These are phyloP conservation scores for Drosophila nigromelanica DNA, from an alignment of 1,140 invertebrate species.

Conservation along the genomic window DNA sequence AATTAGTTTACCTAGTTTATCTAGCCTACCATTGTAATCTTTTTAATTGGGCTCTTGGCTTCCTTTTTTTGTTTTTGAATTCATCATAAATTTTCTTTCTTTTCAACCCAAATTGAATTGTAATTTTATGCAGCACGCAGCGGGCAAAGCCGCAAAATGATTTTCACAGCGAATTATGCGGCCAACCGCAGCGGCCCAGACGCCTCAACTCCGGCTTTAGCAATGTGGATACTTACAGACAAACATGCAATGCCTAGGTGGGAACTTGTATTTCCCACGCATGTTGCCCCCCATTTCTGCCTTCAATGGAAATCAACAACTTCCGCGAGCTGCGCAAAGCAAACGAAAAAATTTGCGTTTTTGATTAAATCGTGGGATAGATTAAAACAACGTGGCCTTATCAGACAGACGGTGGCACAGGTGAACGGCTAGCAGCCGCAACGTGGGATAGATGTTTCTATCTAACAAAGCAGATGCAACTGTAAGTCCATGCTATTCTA, in stretches of 20 bases:
- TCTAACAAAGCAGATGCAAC: slow-evolving; percentile 21
- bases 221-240: slow-evolving; percentile 14
- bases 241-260: slow-evolving; percentile 58
- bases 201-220: slow-evolving; percentile 10
- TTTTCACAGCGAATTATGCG: slow-evolving; percentile 80
- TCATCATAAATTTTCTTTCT: slow-evolving; percentile 9
- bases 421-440: slow-evolving; percentile 35
- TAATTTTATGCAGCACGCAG: slow-evolving; percentile 79
- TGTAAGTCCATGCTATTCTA: not conserved
- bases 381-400: slow-evolving; percentile 52
- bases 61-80: slow-evolving; percentile 4
- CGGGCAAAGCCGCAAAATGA: slow-evolving; percentile 62
- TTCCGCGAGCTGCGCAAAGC: slow-evolving; percentile 53
- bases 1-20: slow-evolving; percentile 51
- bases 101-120: slow-evolving; percentile 63
- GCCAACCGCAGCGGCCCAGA: slow-evolving; percentile 65
- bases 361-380: slow-evolving; percentile 82
- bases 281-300: slow-evolving; percentile 32
- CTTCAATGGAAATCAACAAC: slow-evolving; percentile 63
- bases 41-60: slow-evolving; percentile 60
- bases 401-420: slow-evolving; percentile 42
- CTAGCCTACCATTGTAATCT: slow-evolving; percentile 35
- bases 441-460: slow-evolving; percentile 46
- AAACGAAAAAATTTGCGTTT: slow-evolving; percentile 70
- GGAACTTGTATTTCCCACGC: slow-evolving; percentile 73